Conservation (phyloP, 2,113 vertebrate genomes). For the Tachysurus fulvidraco region DNA sequence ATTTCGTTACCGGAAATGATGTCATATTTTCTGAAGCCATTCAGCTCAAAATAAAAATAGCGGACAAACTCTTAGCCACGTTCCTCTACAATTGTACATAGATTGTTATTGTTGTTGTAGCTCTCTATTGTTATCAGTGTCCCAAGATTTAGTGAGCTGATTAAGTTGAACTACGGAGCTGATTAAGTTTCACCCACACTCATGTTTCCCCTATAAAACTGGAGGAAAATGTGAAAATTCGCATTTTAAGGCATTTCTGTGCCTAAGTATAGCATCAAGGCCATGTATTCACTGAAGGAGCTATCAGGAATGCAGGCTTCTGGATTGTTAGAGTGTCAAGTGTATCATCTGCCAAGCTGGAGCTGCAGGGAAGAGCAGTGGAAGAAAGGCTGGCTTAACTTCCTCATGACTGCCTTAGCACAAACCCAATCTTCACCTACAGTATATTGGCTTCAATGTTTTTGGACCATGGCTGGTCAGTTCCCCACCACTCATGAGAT, state of each 20-base stretch:
- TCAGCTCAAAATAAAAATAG: too few relatives aligned
- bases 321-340: neutral
- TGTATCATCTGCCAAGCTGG: neutral
- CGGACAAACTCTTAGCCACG: too few relatives aligned
- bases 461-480: neutral
- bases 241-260: neutral
- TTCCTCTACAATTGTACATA: too few relatives aligned
- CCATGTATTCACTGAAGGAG: neutral
- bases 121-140: too few relatives aligned
- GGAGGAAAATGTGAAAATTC: neutral
- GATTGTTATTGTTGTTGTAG: too few relatives aligned
- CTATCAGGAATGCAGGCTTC: neutral
- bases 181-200: neutral
- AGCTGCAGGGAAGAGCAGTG: neutral
- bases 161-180: too few relatives aligned
- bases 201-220: neutral
- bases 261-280: neutral
- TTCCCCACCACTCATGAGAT: neutral
- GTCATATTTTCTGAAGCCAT: too few relatives aligned
- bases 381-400: neutral
- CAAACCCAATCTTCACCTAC: neutral
- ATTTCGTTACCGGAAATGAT: too few relatives aligned
- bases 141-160: too few relatives aligned
- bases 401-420: neutral
- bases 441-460: neutral